phyloP scores from a whole-genome alignment of 2,888 invertebrate species.

The Rugalucina vietnamica region DNA sequence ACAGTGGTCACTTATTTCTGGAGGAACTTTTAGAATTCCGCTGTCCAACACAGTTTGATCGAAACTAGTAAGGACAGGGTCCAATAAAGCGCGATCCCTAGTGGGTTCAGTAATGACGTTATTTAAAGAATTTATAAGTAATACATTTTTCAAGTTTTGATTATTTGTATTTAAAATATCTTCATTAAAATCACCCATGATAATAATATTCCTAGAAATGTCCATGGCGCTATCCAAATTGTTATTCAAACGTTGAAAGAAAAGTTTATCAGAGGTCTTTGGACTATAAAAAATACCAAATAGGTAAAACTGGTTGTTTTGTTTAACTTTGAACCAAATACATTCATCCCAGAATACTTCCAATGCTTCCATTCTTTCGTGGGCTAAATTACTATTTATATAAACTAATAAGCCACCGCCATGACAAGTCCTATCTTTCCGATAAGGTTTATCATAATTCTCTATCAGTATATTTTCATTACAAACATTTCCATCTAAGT shows the following conservation, averaged over 20 bases:
- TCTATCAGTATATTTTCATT: background rate
- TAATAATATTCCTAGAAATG: background rate
- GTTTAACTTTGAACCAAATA: background rate
- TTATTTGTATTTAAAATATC: background rate
- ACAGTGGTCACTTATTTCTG: slow-evolving; percentile 5
- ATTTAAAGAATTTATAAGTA: background rate
- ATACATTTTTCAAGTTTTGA: background rate
- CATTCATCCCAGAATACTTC: background rate
- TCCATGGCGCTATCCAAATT: background rate
- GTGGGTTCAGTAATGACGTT: slow-evolving; percentile 29
- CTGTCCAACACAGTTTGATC: background rate
- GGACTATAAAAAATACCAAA: background rate
- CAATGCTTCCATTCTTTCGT: background rate
- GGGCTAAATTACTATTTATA: background rate
- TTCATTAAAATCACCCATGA: background rate
- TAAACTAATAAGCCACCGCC: too few relatives aligned
- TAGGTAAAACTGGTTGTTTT: background rate
- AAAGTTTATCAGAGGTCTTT: background rate
- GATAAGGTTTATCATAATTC: background rate
- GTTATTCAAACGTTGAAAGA: too few relatives aligned
- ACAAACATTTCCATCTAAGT: background rate
- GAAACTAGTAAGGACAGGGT: slow-evolving; percentile 10
- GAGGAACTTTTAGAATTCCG: background rate
- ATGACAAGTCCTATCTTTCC: too few relatives aligned
- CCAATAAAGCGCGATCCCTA: slow-evolving; percentile 6